These are phyloP conservation scores for Procapra przewalskii DNA, from an alignment of 2,113 vertebrate genomes.

Conservation along the genomic window DNA sequence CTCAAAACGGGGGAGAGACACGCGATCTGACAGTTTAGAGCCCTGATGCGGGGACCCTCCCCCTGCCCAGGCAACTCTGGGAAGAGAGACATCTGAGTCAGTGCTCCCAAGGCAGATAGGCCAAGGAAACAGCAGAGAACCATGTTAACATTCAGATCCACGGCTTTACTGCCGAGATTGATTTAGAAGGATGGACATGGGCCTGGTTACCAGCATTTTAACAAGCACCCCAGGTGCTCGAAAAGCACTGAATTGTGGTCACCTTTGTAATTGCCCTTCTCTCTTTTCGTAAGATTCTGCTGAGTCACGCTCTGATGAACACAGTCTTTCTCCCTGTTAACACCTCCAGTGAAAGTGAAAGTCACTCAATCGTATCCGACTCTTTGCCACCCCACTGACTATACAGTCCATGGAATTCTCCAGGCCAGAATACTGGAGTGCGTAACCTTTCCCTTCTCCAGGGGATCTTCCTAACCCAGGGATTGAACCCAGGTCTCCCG, in stretches of 20 bases:
- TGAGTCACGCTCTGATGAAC: not conserved
- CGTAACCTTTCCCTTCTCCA: no score
- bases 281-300: not conserved
- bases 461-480: not conserved
- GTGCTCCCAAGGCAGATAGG: not conserved
- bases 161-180: not conserved
- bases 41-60: rapidly evolving
- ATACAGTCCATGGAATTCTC: not conserved
- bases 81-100: not conserved
- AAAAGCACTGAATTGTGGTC: not conserved
- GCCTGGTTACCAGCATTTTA: not conserved
- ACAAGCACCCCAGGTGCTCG: not conserved
- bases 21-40: not conserved
- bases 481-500: rapidly evolving
- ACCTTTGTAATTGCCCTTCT: not conserved
- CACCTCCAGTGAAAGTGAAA: not conserved
- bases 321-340: not conserved
- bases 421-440: no score
- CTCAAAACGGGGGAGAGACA: not conserved
- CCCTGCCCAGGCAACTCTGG: not conserved
- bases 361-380: rapidly evolving
- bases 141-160: not conserved
- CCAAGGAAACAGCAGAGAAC: not conserved
- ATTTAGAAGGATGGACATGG: not conserved
- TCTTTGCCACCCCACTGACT: not conserved